These are phyloP conservation scores for Phymorhynchus buccinoides DNA, from an alignment of 1,140 invertebrate genomes.

Conservation along the genomic window DNA sequence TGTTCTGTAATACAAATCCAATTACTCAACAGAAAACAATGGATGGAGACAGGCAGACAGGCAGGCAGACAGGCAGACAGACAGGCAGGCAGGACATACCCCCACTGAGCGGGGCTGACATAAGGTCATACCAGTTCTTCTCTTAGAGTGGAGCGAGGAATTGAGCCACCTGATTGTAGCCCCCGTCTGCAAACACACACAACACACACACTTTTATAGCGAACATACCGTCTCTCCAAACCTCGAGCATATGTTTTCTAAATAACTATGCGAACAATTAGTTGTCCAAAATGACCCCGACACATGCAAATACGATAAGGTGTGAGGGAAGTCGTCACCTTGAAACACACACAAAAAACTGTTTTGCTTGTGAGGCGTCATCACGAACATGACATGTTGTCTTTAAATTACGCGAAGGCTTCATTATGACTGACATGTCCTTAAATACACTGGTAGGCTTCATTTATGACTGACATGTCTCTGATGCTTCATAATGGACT, in stretches of 20 bases:
- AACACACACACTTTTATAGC: background rate
- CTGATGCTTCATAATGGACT: too few relatives aligned
- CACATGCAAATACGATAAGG: background rate
- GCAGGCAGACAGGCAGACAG: too few relatives aligned
- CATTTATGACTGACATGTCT: too few relatives aligned
- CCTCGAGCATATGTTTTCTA: background rate
- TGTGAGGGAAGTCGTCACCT: background rate
- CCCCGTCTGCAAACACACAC: slow-evolving; percentile 24
- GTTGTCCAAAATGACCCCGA: background rate
- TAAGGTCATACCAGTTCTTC: slow-evolving; percentile 60
- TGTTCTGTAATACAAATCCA: background rate
- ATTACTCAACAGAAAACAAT: background rate
- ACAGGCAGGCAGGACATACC: too few relatives aligned
- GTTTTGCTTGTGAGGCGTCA: too few relatives aligned
- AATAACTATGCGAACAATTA: background rate
- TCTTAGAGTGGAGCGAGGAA: slow-evolving; percentile 63
- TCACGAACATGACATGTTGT: too few relatives aligned
- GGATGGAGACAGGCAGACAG: too few relatives aligned
- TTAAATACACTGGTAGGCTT: too few relatives aligned
- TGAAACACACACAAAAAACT: too few relatives aligned
- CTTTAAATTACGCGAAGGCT: too few relatives aligned
- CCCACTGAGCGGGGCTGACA: slow-evolving; percentile 38
- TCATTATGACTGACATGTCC: too few relatives aligned
- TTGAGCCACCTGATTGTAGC: slow-evolving; percentile 40
- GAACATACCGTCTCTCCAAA: background rate